Base-by-base conservation (phyloP, 2,797 vertebrate species). In the Argentina silus region DNA sequence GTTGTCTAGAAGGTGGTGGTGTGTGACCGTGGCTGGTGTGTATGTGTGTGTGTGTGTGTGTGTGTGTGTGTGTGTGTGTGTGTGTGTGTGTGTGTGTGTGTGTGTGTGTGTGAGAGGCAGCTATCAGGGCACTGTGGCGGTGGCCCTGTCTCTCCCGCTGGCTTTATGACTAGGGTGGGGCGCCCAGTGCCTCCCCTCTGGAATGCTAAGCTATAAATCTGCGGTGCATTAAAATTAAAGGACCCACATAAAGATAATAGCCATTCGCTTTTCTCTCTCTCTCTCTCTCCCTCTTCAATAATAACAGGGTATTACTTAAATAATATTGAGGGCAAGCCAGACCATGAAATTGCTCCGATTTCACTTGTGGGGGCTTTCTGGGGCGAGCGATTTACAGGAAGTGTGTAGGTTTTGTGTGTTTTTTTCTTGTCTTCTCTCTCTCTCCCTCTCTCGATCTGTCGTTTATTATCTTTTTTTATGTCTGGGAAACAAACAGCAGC, bases 221-320 rank as follows among this genome's bases (percentile, higher is more conserved):
- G 93, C 85, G 93, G 93, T 74, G 86, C 91, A 94, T 95, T 93
- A 94, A 95, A 95, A 95, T 95, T 94, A 94, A 94, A 95, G 93
- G 94, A 94, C 92, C 93, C 92, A 94, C 92, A 93, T 94, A 94
- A 94, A 94, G 93, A 95, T 95, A 95, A 95, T 94, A 93, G 93
- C 91, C 90, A 90, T 91, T 93, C 85, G 67, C 84, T 85, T 92
- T 91, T n/a, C n/a, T n/a, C n/a, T n/a, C n/a, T n/a, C n/a, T n/a
- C n/a, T 92, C 89, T 92, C 89, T 88, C 91, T 86, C 87, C 86
- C 89, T 91, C 83, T 89, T 94, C 90, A 94, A 94, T 94, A 95
- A 95, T 94, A 93, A 94, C 92, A 94, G 94, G 93, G 92, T 93
- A 91, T 94, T 93, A 93, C 92, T 94, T 90, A 86, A 95, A 94